phyloP scores from a whole-genome alignment of 2,888 invertebrate species.

The Fragum sueziense region DNA sequence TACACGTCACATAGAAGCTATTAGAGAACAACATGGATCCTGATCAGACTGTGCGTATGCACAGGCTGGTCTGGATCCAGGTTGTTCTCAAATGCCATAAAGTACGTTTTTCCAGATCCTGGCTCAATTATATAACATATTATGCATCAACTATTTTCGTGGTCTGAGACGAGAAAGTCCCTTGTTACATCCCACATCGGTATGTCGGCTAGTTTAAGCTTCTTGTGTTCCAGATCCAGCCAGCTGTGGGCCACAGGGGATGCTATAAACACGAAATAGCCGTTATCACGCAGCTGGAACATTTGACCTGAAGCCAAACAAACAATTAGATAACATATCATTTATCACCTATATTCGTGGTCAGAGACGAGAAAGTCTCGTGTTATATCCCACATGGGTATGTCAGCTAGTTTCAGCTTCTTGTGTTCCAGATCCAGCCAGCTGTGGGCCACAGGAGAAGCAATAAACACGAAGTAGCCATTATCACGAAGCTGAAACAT shows the following conservation, averaged over 20 bases:
- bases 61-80: too few species aligned
- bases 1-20: too few species aligned
- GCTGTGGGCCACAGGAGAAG: constrained; percentile 68
- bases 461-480: constrained; percentile 66
- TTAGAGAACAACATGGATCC: too few species aligned
- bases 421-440: constrained; percentile 70
- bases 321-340: too few species aligned
- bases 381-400: constrained; percentile 76
- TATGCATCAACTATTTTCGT: constrained; percentile 65
- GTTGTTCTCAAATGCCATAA: too few species aligned
- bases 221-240: constrained; percentile 68
- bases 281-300: constrained; percentile 63
- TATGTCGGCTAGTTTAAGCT: constrained; percentile 71
- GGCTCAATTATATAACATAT: too few species aligned
- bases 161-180: constrained; percentile 71
- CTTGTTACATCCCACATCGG: constrained; percentile 75
- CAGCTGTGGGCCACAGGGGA: constrained; percentile 70
- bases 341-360: constrained; percentile 66
- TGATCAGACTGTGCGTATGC: too few species aligned
- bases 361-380: constrained; percentile 71
- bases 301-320: constrained; percentile 78
- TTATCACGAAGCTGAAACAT: constrained; percentile 67
- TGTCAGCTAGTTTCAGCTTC: constrained; percentile 69
- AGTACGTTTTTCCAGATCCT: too few species aligned
- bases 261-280: constrained; percentile 67